Conservation (phyloP, 2,888 invertebrate species). For the Pterostichus madidus region DNA sequence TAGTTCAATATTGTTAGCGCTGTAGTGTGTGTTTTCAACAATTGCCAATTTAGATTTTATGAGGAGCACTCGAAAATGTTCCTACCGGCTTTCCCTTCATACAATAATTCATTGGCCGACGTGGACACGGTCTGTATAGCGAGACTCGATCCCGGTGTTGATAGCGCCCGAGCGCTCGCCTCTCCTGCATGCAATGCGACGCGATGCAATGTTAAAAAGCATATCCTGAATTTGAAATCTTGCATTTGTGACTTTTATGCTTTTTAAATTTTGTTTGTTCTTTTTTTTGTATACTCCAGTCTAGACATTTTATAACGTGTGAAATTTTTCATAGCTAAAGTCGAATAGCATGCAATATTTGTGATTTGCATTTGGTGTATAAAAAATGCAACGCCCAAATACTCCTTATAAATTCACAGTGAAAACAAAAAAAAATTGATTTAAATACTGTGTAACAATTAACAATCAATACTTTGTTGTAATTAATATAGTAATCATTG, state of each 20-base stretch:
- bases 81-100: no score
- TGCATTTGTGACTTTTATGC: neutral
- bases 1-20: no score
- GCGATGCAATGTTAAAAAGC: slow-evolving; percentile 43
- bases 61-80: no score
- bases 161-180: neutral
- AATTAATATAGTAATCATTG: no score
- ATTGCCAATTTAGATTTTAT: no score
- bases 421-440: no score
- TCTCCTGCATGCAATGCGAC: slow-evolving; percentile 39
- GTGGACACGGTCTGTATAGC: neutral
- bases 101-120: neutral
- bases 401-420: no score
- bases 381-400: no score
- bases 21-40: no score
- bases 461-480: no score
- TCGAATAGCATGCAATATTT: neutral
- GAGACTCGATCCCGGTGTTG: slow-evolving; percentile 8
- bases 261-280: neutral
- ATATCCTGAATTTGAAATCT: slow-evolving; percentile 37
- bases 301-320: slow-evolving; percentile 7
- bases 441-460: no score
- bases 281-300: neutral
- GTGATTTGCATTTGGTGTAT: neutral
- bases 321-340: neutral